Evolutionary conservation across 2,113 vertebrate species (phyloP), one percentile per base, ranked within the genome.

Genomic region (Agapornis roseicollis): DNA sequence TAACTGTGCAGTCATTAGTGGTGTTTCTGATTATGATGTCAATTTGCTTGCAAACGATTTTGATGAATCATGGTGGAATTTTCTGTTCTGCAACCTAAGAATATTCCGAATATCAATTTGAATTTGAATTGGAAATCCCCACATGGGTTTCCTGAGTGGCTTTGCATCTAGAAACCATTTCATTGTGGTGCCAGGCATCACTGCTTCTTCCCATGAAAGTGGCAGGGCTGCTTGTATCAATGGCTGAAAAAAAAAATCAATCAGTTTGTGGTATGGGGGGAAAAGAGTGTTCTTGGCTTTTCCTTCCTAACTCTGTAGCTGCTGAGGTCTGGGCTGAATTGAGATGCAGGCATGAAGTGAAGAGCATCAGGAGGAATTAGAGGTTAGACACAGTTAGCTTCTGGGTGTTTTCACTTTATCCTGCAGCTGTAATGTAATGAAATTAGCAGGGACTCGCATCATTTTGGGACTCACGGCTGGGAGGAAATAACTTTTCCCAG

Each of bases 371-470:
- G 7, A 72, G 61, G 63, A 47, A 35, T 33, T 6, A 5, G 18
- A 39, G n/a, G 20, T 18, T 24, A 19, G 39, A 9, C 25, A 28
- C 42, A 29, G 24, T 24, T 39, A 16, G 44, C 23, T 65, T 60
- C 65, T 2, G 44, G 29, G 6, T 13, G 11, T 41, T 72, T 22
- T 15, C 41, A 7, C 68, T 16, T 29, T 3, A 2, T 76, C 81
- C 85, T 3, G 2, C 52, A 72, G 65, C 44, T n/a, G 4, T 2
- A 2, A n/a, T 5, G 0, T 3, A 3, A 74, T 1, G 7, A 25
- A 61, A 35, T 17, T 4, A 53, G 60, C 47, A 24, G 39, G 60
- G 44, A 55, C 13, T 61, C 52, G 49, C 49, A 13, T 11, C 28
- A 8, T 1, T 11, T 10, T 7, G 0, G 49, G 65, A 58, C 64